phyloP scores from a whole-genome alignment of 1,140 invertebrate genomes.

The Drosophila serrata region DNA sequence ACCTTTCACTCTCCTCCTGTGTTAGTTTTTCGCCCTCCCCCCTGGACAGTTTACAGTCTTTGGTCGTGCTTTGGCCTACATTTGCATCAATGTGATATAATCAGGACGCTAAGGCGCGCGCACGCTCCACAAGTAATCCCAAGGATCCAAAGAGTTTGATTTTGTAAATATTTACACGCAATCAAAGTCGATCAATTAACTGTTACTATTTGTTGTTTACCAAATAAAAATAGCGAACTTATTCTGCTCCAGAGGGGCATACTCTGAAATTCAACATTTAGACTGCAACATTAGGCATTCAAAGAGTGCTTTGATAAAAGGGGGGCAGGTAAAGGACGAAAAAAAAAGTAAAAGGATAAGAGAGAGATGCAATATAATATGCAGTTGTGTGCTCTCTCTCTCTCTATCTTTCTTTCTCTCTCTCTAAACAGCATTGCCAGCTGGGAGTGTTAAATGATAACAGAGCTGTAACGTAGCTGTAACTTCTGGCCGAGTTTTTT shows the following conservation, averaged over 20 bases:
- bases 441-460: constrained; percentile 32
- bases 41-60: constrained; percentile 23
- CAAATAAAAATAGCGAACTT: constrained; percentile 12
- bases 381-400: constrained; percentile 10
- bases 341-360: constrained; percentile 11
- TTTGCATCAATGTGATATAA: constrained; percentile 81
- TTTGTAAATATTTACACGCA: constrained; percentile 46
- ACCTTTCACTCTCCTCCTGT: neutral
- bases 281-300: constrained; percentile 15
- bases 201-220: constrained; percentile 25
- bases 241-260: neutral
- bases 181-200: constrained; percentile 35
- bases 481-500: constrained; percentile 30
- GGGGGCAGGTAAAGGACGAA: constrained; percentile 1
- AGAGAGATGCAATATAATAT: constrained; percentile 38
- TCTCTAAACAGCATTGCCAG: constrained; percentile 35
- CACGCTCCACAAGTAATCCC: constrained; percentile 74
- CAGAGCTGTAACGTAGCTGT: constrained; percentile 23
- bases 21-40: neutral
- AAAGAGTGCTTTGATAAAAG: constrained; percentile 29
- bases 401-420: neutral
- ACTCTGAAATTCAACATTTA: neutral
- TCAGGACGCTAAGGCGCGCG: constrained; percentile 78
- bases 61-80: constrained; percentile 81
- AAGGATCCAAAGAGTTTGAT: constrained; percentile 37